These are phyloP conservation scores for Ceramica pisi DNA, from an alignment of 2,888 invertebrate genomes.

Conservation along the genomic window DNA sequence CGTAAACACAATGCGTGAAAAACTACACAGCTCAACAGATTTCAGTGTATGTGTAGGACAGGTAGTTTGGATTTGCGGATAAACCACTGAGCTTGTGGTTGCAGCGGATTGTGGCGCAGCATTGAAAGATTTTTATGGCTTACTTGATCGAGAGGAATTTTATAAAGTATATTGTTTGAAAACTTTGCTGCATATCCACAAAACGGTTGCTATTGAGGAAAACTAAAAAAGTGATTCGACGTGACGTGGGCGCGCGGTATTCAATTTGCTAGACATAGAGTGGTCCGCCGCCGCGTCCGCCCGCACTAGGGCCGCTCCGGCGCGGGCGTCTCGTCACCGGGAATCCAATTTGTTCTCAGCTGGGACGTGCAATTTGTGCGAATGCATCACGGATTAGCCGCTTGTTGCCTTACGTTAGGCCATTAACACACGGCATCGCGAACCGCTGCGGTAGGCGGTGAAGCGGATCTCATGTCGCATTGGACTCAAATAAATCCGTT, in stretches of 20 bases:
- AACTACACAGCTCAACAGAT: neutral
- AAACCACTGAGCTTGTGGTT: neutral
- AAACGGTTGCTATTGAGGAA: constrained; percentile 7
- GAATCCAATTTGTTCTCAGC: constrained; percentile 76
- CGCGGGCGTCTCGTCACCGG: constrained; percentile 64
- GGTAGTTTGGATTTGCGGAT: constrained; percentile 11
- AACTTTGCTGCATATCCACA: neutral
- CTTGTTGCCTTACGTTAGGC: constrained; percentile 58
- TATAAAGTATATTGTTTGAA: neutral
- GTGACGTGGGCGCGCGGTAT: constrained; percentile 18
- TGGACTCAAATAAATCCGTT: too few species aligned
- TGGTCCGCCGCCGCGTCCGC: constrained; percentile 22
- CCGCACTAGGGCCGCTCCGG: constrained; percentile 41
- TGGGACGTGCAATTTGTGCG: constrained; percentile 74
- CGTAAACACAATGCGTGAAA: neutral
- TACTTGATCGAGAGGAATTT: constrained; percentile 5
- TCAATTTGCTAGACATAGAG: constrained; percentile 48
- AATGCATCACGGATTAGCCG: constrained; percentile 73
- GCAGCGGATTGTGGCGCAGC: neutral
- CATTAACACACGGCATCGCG: too few species aligned
- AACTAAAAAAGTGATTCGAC: constrained; percentile 7
- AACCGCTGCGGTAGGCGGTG: too few species aligned
- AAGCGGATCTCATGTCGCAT: too few species aligned
- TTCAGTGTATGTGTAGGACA: neutral
- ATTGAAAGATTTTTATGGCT: neutral